Evolutionary conservation across 2,113 vertebrate genomes (phyloP).

Genomic region (Elaphurus davidianus): DNA sequence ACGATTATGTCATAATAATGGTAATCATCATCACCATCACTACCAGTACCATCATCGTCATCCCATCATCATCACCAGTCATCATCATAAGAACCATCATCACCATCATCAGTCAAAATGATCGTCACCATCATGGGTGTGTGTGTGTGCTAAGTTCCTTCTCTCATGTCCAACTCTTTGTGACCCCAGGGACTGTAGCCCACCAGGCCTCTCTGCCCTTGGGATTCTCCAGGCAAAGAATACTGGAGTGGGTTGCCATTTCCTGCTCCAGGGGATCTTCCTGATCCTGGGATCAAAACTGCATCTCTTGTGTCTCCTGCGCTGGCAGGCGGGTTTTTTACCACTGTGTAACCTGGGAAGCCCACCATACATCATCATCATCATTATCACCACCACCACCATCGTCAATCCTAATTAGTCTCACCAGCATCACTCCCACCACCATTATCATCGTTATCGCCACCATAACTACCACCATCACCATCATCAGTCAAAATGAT

Average conservation of each 20-base stretch:
- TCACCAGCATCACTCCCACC: background rate
- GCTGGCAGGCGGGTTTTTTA: background rate
- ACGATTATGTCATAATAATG: rapidly evolving
- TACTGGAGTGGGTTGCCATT: background rate
- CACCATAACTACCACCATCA: background rate
- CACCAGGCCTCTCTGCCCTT: background rate
- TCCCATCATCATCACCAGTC: rapidly evolving
- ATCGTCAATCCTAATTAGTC: background rate
- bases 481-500: background rate
- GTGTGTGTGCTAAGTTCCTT: background rate
- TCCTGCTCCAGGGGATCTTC: background rate
- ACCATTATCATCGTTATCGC: rapidly evolving
- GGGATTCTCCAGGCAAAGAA: background rate
- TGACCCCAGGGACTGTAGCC: background rate
- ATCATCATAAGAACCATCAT: background rate
- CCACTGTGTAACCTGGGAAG: background rate
- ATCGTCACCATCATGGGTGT: background rate
- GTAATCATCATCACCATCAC: rapidly evolving
- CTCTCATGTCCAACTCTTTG: background rate
- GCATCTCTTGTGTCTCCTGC: background rate
- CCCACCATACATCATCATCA: background rate
- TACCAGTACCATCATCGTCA: background rate
- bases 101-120: background rate
- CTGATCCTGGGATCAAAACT: background rate
- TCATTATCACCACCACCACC: rapidly evolving